A percentile compares a stretch with the other conserved stretches of the same genome.
phyloP scores from a whole-genome alignment of 2,113 vertebrate genomes.

The Marmota monax region DNA sequence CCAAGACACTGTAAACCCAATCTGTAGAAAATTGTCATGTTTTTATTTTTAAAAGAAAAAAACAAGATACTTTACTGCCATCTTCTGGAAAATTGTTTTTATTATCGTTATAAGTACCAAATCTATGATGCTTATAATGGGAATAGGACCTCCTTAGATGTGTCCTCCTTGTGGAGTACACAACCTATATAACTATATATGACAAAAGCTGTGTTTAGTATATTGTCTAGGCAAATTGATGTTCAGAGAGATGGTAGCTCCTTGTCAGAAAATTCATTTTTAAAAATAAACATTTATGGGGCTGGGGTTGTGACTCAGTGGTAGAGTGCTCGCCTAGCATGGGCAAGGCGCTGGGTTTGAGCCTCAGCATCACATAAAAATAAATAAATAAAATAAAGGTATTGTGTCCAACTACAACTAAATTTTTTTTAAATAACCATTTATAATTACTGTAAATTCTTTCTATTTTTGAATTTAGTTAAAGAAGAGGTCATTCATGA shows the following conservation, averaged over 20 bases:
- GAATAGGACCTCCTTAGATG: background rate
- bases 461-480: constrained; percentile 5
- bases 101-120: background rate
- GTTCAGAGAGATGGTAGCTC: background rate
- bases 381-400: too few species aligned
- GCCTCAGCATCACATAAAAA: too few species aligned
- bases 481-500: background rate
- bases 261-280: constrained; percentile 16
- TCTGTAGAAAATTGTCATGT: background rate
- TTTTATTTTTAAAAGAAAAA: background rate
- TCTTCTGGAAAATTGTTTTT: constrained; percentile 57
- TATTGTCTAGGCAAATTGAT: background rate
- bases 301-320: too few species aligned
- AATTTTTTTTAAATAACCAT: background rate
- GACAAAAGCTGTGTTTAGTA: background rate
- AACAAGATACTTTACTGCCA: constrained; percentile 54
- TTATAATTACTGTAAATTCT: background rate
- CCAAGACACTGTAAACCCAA: background rate
- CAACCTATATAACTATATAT: background rate
- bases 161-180: background rate
- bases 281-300: background rate
- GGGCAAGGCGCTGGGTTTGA: too few species aligned
- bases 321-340: too few species aligned
- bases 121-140: background rate
- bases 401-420: too few species aligned